A percentile compares a stretch with the other conserved stretches of the same genome.
phyloP scores from a whole-genome alignment of 2,797 vertebrate genomes.

The Clamator glandarius region DNA sequence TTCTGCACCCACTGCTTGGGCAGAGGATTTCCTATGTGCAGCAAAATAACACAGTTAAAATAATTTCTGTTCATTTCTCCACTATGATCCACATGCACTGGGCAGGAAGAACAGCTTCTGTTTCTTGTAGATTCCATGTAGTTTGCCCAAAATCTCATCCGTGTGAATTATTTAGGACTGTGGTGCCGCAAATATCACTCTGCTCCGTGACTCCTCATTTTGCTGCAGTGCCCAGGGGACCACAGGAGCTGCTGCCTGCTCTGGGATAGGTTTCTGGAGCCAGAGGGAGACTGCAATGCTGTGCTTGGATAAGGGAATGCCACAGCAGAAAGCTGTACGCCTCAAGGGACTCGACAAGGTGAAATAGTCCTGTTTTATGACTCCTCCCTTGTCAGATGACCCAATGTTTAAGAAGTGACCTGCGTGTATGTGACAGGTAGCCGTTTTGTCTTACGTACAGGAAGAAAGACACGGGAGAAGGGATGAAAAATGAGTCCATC shows the following conservation, averaged over 20 bases:
- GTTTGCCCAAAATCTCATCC: neutral
- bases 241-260: neutral
- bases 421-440: neutral
- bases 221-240: neutral
- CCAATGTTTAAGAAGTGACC: neutral
- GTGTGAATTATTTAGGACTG: neutral
- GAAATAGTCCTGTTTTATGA: neutral
- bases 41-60: neutral
- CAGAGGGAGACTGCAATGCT: neutral
- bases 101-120: neutral
- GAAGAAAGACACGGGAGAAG: neutral
- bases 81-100: rapidly evolving
- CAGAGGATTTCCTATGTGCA: neutral
- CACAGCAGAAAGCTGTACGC: neutral
- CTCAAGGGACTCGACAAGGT: neutral
- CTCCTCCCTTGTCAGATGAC: neutral
- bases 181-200: neutral
- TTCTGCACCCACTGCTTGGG: neutral
- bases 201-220: neutral
- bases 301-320: neutral
- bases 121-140: neutral
- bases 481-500: neutral
- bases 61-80: neutral
- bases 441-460: rapidly evolving
- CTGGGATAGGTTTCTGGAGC: neutral